These are phyloP conservation scores for Chrysopilus asiliformis DNA, from an alignment of 2,888 invertebrate genomes.

Conservation along the genomic window DNA sequence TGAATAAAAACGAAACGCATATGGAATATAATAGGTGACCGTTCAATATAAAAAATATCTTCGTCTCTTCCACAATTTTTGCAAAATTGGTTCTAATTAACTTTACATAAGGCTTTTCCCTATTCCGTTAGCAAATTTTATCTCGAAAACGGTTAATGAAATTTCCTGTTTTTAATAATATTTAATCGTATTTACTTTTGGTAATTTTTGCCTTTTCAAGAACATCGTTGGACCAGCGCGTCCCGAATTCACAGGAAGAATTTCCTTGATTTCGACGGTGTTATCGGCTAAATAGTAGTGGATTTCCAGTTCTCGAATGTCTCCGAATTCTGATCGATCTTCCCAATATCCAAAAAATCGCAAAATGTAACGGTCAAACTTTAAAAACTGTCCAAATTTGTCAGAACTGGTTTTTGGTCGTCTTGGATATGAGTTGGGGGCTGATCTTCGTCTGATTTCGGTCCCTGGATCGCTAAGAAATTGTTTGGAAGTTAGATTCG, in stretches of 20 bases:
- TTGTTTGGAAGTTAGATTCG: no score
- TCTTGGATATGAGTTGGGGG: constrained; percentile 18
- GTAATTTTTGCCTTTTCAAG: constrained; percentile 59
- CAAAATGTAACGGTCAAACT: constrained; percentile 58
- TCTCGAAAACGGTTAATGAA: no score
- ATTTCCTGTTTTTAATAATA: background rate
- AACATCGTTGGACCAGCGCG: constrained; percentile 59
- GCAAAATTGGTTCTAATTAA: no score
- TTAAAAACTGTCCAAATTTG: constrained; percentile 66
- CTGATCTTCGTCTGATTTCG: constrained; percentile 31
- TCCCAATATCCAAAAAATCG: constrained; percentile 86
- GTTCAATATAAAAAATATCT: no score
- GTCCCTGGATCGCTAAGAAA: constrained; percentile 37
- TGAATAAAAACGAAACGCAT: no score
- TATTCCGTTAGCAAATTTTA: no score
- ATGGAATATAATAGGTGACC: no score
- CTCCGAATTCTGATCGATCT: constrained; percentile 66
- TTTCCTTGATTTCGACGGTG: constrained; percentile 78
- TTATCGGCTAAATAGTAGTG: constrained; percentile 79
- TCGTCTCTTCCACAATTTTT: no score
- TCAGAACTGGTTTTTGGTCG: constrained; percentile 39
- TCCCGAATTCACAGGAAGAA: constrained; percentile 51
- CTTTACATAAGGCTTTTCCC: no score
- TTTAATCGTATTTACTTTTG: constrained; percentile 44
- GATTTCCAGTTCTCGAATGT: constrained; percentile 62